Base-by-base conservation (phyloP, 2,113 vertebrate species). In the Alexandromys fortis region DNA sequence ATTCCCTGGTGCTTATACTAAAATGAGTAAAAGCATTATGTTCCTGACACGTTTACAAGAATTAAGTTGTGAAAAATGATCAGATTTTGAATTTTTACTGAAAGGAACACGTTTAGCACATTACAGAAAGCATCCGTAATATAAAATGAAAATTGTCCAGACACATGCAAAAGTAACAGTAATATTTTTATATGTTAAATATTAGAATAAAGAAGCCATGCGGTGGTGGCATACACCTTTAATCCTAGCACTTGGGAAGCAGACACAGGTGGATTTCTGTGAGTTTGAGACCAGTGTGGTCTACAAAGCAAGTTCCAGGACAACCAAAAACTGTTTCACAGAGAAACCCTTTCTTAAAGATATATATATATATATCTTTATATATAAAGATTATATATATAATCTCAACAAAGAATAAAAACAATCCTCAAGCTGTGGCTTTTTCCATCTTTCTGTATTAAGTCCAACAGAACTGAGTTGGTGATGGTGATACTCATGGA, bases 21-120 rank as follows among this genome's bases (percentile, higher is more conserved):
- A 58, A 55, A 73, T 78, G 16, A 68, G 94, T 82, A 68, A 92
- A 93, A 92, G 76, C 86, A 38, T 35, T 91, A 42, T 94, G 55
- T 3, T 89, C 0, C 72, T 88, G 86, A 93, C 0, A 12, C 87
- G n/a, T 63, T 97, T 97, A 52, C 49, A 93, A 42, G 78, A 68
- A 73, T 96, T 94, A n/a, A 81, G 68, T 95, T 96, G 97, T 24
- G 97, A 19, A 96, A 95, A 85, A 33, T 88, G 10, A 45, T 65
- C 82, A 55, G 72, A 94, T 24, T 92, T 75, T 30, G 68, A 22
- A 87, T 83, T 83, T 89, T 92, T 86, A 47, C 30, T 89, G 91
- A 96, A 94, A 42, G 79, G 61, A 42, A 68, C 95, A 26, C 16
- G 90, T 67, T 92, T 3, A 94, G 28, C 9, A 65, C 86, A 24